Conservation (phyloP, 2,113 vertebrate species). For the Limnothrissa miodon region DNA sequence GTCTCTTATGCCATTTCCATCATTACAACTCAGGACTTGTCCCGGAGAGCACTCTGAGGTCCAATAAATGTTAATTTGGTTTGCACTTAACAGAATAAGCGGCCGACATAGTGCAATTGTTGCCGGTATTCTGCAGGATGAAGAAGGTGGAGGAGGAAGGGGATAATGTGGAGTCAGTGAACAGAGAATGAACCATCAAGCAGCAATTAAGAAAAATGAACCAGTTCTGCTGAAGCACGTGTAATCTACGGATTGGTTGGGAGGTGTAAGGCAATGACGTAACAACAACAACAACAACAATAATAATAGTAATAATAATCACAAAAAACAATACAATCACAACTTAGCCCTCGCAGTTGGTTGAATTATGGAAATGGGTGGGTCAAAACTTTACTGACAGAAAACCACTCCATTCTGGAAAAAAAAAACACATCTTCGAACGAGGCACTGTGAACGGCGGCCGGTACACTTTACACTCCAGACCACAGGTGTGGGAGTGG, state of each 20-base stretch:
- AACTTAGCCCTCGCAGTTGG: conserved; percentile 6
- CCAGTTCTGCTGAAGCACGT: conserved; percentile 60
- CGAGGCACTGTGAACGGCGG: conserved; percentile 43
- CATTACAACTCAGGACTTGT: conserved; percentile 48
- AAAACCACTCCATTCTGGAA: background rate
- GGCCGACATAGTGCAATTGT: conserved; percentile 34
- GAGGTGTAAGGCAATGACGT: conserved; percentile 36
- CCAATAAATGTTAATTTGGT: conserved; percentile 66
- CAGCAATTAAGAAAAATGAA: conserved; percentile 55
- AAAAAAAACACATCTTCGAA: conserved; percentile 47
- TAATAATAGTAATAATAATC: conserved; percentile 36
- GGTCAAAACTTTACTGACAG: background rate
- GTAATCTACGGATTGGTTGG: conserved; percentile 48
- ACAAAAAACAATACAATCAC: conserved; percentile 17
- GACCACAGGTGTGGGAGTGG: conserved; percentile 21
- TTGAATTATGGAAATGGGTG: background rate
- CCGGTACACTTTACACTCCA: conserved; percentile 28
- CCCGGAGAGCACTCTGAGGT: conserved; percentile 41
- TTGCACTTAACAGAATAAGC: conserved; percentile 56
- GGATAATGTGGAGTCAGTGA: conserved; percentile 28
- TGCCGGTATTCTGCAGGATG: background rate
- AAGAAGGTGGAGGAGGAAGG: background rate
- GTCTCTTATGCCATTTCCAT: conserved; percentile 56
- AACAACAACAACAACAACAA: conserved; percentile 30
- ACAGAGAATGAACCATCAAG: conserved; percentile 57